phyloP scores from a whole-genome alignment of 2,888 invertebrate genomes.

The Atrina japonica region DNA sequence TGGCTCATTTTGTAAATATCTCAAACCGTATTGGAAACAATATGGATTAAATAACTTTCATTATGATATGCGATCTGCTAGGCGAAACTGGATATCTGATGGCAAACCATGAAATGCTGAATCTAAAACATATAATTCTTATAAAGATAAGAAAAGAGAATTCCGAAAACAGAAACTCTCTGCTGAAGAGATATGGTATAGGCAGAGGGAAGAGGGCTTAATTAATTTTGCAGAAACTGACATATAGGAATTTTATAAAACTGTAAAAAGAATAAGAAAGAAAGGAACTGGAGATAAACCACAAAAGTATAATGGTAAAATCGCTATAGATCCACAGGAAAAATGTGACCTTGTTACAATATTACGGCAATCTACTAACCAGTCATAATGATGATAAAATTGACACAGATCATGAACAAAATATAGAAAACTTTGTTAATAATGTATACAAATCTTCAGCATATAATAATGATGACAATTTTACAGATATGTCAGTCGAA shows the following conservation, averaged over 20 bases:
- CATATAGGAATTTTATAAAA: constrained; percentile 16
- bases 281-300: not conserved
- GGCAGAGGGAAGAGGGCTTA: constrained; percentile 17
- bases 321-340: not conserved
- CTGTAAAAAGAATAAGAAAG: not conserved
- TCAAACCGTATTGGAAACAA: constrained; percentile 28
- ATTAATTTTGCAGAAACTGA: constrained; percentile 13
- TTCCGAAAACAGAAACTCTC: constrained; percentile 15
- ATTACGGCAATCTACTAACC: constrained; percentile 14
- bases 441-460: too few relatives aligned
- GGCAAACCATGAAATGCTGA: constrained; percentile 5
- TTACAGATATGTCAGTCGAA: too few relatives aligned
- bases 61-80: constrained; percentile 11
- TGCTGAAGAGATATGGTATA: not conserved
- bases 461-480: too few relatives aligned
- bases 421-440: not conserved
- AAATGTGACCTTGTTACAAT: constrained; percentile 13
- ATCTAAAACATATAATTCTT: not conserved
- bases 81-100: constrained; percentile 4
- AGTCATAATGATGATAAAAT: not conserved
- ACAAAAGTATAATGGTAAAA: not conserved
- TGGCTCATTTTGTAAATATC: constrained; percentile 3
- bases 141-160: constrained; percentile 17
- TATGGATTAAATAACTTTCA: constrained; percentile 16
- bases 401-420: not conserved